Evolutionary conservation across 2,113 vertebrate species (phyloP), one percentile per base, ranked within the genome.

Genomic region (Trochalopteron elliotii): DNA sequence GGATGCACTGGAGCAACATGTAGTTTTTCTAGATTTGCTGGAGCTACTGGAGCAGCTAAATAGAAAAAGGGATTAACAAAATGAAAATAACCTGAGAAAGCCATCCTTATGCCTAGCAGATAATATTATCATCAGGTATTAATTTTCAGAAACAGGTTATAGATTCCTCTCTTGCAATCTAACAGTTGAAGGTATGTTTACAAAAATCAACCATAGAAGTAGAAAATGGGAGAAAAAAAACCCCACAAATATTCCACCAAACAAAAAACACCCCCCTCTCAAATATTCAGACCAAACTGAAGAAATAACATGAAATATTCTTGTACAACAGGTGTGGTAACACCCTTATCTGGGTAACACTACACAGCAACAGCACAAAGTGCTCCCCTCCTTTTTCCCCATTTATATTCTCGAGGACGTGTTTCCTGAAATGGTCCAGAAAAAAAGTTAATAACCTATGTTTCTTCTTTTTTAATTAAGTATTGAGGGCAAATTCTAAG

Each of bases 261-360:
- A 39, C 1, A 52, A 39, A 72, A 42, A 59, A 2, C 11, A 21
- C 6, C 1, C 1, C 3, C 3, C 13, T 2, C 11, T 7, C 2
- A 33, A 79, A 52, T 22, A 44, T 28, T 60, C n/a, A 35, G 9
- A 17, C 1, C 25, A 93, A 50, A 56, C 30, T 56, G 52, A 85
- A 82, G 13, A 87, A 79, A 85, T 9, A 42, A 55, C 0, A 1
- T 37, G 25, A 53, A 89, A 37, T 59, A 49, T 25, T 83, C 42
- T 39, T n/a, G 5, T 19, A 31, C 15, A 81, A 17, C 4, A 79
- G 17, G 5, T 44, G 23, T 77, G 39, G 11, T 23, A 30, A 45
- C 5, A 16, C 3, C 4, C 7, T 39, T 64, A 20, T 22, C 10
- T 40, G 11, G 15, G 8, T 59, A 63, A 50, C 12, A 60, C 5